phyloP scores from a whole-genome alignment of 1,140 invertebrate species.

The Macrocentrus cingulum region DNA sequence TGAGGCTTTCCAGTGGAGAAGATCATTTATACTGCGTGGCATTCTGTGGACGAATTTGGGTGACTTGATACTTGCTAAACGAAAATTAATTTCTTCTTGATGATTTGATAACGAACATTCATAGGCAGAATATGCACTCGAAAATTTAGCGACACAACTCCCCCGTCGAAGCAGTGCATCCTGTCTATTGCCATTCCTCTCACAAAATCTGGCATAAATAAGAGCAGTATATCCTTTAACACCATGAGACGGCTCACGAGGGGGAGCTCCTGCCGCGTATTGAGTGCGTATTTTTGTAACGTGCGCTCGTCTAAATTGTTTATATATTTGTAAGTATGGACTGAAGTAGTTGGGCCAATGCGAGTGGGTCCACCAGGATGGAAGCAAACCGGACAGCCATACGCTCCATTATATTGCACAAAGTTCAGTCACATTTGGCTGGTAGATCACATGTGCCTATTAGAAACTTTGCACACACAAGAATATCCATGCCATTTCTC shows the following conservation, averaged over 20 bases:
- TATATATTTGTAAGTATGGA: conserved; percentile 1
- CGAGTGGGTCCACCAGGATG: conserved; percentile 18
- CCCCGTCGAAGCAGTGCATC: conserved; percentile 28
- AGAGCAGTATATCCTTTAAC: conserved; percentile 22
- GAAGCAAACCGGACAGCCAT: conserved; percentile 1
- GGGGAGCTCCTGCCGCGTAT: background rate
- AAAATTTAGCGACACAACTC: conserved; percentile 17
- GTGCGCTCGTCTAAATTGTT: conserved; percentile 11
- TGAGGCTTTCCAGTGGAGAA: conserved; percentile 33
- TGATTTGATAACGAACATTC: conserved; percentile 9
- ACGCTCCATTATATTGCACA: background rate
- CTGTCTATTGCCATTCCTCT: conserved; percentile 27
- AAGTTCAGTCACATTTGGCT: conserved; percentile 3
- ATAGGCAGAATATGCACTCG: conserved; percentile 17
- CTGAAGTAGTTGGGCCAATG: background rate
- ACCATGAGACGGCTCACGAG: conserved; percentile 1
- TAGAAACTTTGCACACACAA: conserved; percentile 20
- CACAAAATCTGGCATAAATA: conserved; percentile 29
- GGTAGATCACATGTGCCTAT: conserved; percentile 23
- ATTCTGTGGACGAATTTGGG: conserved; percentile 33
- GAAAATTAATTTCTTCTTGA: conserved; percentile 12
- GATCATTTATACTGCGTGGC: conserved; percentile 29
- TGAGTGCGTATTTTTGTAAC: background rate
- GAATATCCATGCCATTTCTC: background rate
- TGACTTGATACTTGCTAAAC: conserved; percentile 26